Percentiles rank a stretch among this genome's conserved stretches.
Conservation (phyloP, 2,888 invertebrate genomes). For the Rambutsinella grinnellia region DNA sequence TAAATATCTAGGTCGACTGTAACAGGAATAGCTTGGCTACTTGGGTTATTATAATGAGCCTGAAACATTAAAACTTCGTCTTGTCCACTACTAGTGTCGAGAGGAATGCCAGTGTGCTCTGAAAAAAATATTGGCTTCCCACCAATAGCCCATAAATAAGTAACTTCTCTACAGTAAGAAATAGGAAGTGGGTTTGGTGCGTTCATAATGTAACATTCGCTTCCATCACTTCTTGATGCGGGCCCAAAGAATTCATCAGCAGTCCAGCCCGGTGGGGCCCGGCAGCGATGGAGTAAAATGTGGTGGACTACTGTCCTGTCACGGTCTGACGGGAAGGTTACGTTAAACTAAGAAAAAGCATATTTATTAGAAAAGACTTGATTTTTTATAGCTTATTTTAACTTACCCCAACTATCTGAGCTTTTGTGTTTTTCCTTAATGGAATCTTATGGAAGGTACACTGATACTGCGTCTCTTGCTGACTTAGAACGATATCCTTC, state of each 20-base stretch:
- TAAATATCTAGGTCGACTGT: slow-evolving; percentile 12
- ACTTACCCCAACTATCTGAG: not conserved
- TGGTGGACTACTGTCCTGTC: not conserved
- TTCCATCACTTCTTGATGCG: not conserved
- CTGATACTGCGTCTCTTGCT: not conserved
- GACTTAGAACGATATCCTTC: not conserved
- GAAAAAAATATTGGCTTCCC: slow-evolving; percentile 23
- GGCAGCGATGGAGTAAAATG: not conserved
- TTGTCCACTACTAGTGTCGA: not conserved
- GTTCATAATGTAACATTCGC: slow-evolving; percentile 20
- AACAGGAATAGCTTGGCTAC: not conserved
- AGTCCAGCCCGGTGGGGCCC: not conserved
- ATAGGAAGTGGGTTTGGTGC: not conserved
- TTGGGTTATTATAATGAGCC: slow-evolving; percentile 44
- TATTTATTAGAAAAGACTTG: not conserved
- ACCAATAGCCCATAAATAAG: slow-evolving; percentile 11
- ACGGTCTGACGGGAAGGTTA: not conserved
- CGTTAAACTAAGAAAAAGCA: not conserved
- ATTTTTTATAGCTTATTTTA: not conserved
- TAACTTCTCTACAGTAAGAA: slow-evolving; percentile 10
- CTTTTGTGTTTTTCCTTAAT: too few species aligned
- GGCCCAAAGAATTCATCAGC: slow-evolving; percentile 4
- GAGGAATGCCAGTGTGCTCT: slow-evolving; percentile 26
- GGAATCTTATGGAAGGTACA: slow-evolving; percentile 5
- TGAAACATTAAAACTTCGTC: slow-evolving; percentile 32